Conservation (phyloP, 2,113 vertebrate genomes). For the Oryctolagus cuniculus region DNA sequence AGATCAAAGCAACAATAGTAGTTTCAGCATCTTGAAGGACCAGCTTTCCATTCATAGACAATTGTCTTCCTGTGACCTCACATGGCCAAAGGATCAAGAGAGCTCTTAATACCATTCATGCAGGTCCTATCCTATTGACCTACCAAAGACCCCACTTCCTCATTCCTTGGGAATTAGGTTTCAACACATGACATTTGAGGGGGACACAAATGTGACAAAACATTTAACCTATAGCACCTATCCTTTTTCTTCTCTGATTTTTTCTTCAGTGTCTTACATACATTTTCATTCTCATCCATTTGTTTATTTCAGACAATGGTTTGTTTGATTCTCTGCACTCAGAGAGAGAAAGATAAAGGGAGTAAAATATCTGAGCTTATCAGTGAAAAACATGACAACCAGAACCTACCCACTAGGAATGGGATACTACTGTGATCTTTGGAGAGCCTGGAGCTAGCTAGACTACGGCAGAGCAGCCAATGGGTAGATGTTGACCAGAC, state of each 20-base stretch:
- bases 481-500: background rate
- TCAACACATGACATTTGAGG: background rate
- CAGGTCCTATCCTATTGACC: background rate
- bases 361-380: background rate
- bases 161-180: background rate
- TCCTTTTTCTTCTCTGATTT: background rate
- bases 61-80: background rate
- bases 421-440: background rate
- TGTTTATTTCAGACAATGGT: background rate
- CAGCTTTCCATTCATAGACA: too few species aligned
- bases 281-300: background rate
- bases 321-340: background rate
- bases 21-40: background rate
- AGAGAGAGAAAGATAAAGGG: background rate
- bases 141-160: background rate
- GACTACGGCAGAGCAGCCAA: background rate
- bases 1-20: background rate
- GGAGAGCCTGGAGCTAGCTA: background rate
- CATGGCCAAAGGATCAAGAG: background rate
- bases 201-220: too few species aligned
- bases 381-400: background rate
- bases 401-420: background rate
- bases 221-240: background rate
- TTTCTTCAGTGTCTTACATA: background rate
- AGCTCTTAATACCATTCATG: background rate